Evolutionary conservation across 2,888 invertebrate genomes (phyloP), one percentile per base, ranked within the genome.

Genomic region (Apodemia duryi): DNA sequence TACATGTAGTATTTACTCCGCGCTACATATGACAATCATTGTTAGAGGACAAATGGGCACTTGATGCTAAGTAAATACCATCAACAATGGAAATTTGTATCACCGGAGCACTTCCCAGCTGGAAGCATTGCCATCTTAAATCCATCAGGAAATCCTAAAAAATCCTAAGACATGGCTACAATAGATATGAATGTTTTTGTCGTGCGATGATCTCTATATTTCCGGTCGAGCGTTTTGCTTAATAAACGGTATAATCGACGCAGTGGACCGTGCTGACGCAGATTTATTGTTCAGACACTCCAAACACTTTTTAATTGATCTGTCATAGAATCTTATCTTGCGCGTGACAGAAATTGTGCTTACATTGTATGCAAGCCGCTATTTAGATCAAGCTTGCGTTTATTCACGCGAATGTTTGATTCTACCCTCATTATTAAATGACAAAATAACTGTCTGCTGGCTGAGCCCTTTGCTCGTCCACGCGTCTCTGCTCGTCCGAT

Each of bases 211-310:
- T 86, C 84, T 82, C 80, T 74, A 76, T 76, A 79, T 85, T 87
- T 84, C 86, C 84, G 79, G 76, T 70, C 74, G 76, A 79, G 73
- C 73, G 80, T 82, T 79, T 80, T 83, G 79, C 75, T 84, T 83
- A 84, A 84, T 83, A 82, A 85, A 81, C 81, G 78, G 77, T 83
- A 79, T 86, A 85, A 86, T 85, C 75, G 83, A 74, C 73, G 70
- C 80, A 76, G 74, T 78, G 73, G 79, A 74, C 76, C 84, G 80
- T 79, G 72, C 72, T 66, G 69, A 69, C 63, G 71, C 65, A 72
- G 78, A 82, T 81, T 81, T 82, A 83, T 84, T 75, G 74, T 63
- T 32, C 32, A 57, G 57, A 57, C 32, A 57, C 32, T 32, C 57
- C 13, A 28, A 32, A 57, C 57, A 57, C 57, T 57, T 29, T 29